Base-by-base conservation (phyloP, 2,888 invertebrate species). In the Drosophila anceps region DNA sequence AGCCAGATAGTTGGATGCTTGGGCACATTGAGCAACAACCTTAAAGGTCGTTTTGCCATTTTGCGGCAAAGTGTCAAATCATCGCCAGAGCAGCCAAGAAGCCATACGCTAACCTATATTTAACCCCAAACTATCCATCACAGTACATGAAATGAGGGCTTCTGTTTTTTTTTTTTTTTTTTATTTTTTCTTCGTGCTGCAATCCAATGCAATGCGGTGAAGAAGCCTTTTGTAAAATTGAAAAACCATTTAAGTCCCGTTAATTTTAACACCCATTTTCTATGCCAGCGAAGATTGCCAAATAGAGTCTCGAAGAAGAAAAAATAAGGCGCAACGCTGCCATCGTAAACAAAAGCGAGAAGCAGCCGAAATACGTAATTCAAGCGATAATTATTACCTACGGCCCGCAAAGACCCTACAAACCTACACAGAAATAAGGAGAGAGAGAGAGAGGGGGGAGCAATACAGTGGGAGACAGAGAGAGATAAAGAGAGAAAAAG, bases 91-190 rank as follows among this genome's bases (percentile, higher is more conserved):
- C 55, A 76, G 69, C 67, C 69, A 73, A 89, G 82, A 87, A 82
- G 88, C 67, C 73, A 86, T 74, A 79, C 73, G 66, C 75, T 83
- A 86, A 87, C 87, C 87, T 82, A 87, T 88, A 90, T 81, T 88
- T 88, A 90, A 90, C 88, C 90, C 75, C 75, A 90, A 90, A 87
- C 89, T 78, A 88, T 88, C 90, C 89, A 87, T 88, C 88, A 88
- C 69, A 86, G 81, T 76, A 62, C 73, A 79, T 73, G 67, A 50
- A 75, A 74, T 50, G 76, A 66, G 71, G 67, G 72, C 73, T 80
- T 70, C 73, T 79, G 69, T 59, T 48, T 59, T 60, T 54, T 43
- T 51, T 53, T 20, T 51, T 48, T 57, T 39, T 53, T 67, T 63
- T 51, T 48, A 48, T 53, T 44, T 37, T 63, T 44, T 63, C 15